These are phyloP conservation scores for Standfussiana lucernea DNA, from an alignment of 2,888 invertebrate genomes.

Conservation along the genomic window DNA sequence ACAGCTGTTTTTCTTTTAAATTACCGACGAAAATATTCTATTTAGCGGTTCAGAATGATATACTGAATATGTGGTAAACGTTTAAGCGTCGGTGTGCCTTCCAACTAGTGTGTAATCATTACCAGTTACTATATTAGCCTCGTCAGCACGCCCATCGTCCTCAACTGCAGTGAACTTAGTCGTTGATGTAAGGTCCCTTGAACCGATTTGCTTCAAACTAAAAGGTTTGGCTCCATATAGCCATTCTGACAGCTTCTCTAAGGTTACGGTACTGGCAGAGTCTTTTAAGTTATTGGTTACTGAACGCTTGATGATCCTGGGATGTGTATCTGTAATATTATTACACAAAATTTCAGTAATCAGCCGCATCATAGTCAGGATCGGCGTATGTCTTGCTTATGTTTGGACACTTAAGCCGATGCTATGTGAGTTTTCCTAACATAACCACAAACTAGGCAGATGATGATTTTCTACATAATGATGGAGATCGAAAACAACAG, in stretches of 20 bases:
- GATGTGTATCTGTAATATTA: conserved; percentile 52
- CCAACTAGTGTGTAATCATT: background rate
- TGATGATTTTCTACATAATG: background rate
- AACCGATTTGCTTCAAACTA: background rate
- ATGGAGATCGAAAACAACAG: background rate
- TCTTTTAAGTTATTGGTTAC: conserved; percentile 27
- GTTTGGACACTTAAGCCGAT: too few relatives aligned
- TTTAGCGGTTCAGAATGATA: too few relatives aligned
- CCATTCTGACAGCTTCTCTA: conserved; percentile 72
- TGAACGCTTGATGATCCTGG: conserved; percentile 67
- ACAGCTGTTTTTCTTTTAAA: too few relatives aligned
- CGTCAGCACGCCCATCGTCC: background rate
- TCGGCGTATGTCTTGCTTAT: background rate
- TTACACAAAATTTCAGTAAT: background rate
- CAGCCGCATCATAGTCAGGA: background rate
- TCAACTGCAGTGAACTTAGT: background rate
- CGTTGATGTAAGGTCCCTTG: background rate
- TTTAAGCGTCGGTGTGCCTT: too few relatives aligned
- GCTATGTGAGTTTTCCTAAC: too few relatives aligned
- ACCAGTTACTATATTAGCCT: conserved; percentile 30
- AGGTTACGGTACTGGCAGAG: conserved; percentile 40
- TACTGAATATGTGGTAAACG: too few relatives aligned
- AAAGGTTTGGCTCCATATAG: conserved; percentile 66
- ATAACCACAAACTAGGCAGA: too few relatives aligned
- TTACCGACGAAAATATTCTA: too few relatives aligned